Conservation (phyloP, 1,140 invertebrate genomes). For the Bradysia coprophila region DNA sequence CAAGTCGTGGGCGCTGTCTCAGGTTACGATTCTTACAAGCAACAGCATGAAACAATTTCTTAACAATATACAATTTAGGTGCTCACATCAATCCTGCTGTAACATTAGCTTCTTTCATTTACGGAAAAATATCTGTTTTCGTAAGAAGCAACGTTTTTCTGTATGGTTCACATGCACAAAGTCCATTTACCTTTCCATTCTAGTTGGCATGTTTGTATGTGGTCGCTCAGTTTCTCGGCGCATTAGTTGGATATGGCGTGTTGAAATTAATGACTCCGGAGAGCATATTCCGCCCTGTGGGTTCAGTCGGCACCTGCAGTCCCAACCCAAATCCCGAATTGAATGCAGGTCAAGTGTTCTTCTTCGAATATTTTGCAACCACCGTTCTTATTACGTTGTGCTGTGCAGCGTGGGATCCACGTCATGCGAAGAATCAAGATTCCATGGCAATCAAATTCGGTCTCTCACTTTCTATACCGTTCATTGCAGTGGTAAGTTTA, state of each 20-base stretch:
- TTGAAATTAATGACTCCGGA: slow-evolving; percentile 34
- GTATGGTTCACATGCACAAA: background rate
- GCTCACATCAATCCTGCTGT: slow-evolving; percentile 83
- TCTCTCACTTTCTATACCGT: slow-evolving; percentile 34
- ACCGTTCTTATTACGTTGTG: slow-evolving; percentile 36
- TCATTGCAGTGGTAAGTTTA: background rate
- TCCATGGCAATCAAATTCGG: slow-evolving; percentile 40
- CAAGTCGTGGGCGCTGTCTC: slow-evolving; percentile 66
- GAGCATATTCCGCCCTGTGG: slow-evolving; percentile 9
- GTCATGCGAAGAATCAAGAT: slow-evolving; percentile 33
- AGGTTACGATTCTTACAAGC: too few relatives aligned
- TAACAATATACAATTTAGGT: too few relatives aligned
- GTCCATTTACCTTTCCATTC: background rate
- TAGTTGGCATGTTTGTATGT: background rate
- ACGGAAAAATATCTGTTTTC: slow-evolving; percentile 10
- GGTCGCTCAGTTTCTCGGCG: slow-evolving; percentile 26
- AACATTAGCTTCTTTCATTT: slow-evolving; percentile 45
- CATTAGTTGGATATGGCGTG: slow-evolving; percentile 40
- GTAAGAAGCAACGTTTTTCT: background rate
- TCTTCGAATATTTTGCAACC: slow-evolving; percentile 37
- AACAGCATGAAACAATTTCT: too few relatives aligned
- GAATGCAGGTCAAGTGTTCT: slow-evolving; percentile 24
- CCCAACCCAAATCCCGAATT: slow-evolving; percentile 30
- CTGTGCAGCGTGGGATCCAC: slow-evolving; percentile 40
- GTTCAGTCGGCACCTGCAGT: slow-evolving; percentile 23